These are phyloP conservation scores for Anguilla japonica DNA, from an alignment of 2,113 vertebrate species.

Conservation along the genomic window DNA sequence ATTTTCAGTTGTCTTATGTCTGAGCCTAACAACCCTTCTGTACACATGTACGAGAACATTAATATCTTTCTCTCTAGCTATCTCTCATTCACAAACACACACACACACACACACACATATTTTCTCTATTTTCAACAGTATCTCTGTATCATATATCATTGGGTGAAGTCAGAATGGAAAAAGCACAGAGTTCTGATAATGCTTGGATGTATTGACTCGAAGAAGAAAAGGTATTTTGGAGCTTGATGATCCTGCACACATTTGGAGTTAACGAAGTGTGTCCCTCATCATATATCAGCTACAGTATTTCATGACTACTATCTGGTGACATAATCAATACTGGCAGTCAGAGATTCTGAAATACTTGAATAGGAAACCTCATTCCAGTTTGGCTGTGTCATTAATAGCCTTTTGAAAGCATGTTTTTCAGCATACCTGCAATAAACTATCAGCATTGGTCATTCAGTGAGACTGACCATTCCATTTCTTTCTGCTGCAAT, in stretches of 20 bases:
- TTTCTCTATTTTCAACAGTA: not conserved
- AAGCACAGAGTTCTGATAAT: slow-evolving; percentile 34
- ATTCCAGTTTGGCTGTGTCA: slow-evolving; percentile 50
- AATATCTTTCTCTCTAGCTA: not conserved
- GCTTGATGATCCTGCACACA: slow-evolving; percentile 34
- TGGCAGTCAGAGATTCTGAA: slow-evolving; percentile 60
- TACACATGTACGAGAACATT: not conserved
- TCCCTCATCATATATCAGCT: slow-evolving; percentile 59
- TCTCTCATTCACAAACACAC: not conserved
- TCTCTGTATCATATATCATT: not conserved
- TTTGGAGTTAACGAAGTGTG: slow-evolving; percentile 60
- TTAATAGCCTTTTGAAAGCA: slow-evolving; percentile 47
- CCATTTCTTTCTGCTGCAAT: not conserved
- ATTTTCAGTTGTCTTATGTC: too few relatives aligned
- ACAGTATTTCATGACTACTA: slow-evolving; percentile 47
- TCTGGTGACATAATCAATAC: slow-evolving; percentile 61
- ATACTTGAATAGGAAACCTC: slow-evolving; percentile 50
- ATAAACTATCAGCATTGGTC: slow-evolving; percentile 39
- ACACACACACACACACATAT: not conserved
- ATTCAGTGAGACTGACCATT: not conserved
- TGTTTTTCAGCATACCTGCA: slow-evolving; percentile 29
- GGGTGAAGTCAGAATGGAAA: slow-evolving; percentile 29
- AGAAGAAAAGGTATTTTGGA: slow-evolving; percentile 53
- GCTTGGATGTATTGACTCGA: slow-evolving; percentile 11
- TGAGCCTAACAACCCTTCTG: too few relatives aligned